Base-by-base conservation (phyloP, 2,797 vertebrate genomes). In the Discoglossus pictus region DNA sequence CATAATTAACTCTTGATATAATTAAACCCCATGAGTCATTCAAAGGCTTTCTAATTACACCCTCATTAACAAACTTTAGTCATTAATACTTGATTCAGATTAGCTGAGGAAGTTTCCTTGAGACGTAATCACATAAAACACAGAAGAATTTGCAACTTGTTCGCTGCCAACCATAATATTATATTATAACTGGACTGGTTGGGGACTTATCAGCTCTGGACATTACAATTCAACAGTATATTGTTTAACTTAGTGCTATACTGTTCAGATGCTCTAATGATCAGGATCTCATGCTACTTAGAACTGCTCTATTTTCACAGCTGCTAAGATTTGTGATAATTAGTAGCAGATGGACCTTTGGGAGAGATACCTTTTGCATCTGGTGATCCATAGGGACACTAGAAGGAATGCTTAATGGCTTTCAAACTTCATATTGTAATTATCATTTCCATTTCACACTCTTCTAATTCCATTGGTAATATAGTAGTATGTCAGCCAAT, bases 371-470 rank as follows among this genome's bases (percentile, higher is more conserved):
- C 61, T 71, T 64, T 71, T 59, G 68, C 68, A 71, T 71, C 61
- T 64, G 68, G 68, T 71, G 61, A 71, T 64, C 68, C 68, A 59
- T 39, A n/a, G 61, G 52, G 61, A 44, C 61, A 27, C 55, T 17
- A 58, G 61, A 61, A 64, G 23, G 46, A 71, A 71, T 71, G 36
- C 47, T 64, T 71, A 64, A 71, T 50, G 68, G 68, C 24, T 71
- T 71, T 71, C 25, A 64, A 71, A 50, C 61, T 53, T 64, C 53
- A 64, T 71, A 56, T 59, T 64, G 53, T 64, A 71, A 64, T 71
- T 71, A 64, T 58, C 53, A 52, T 64, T 71, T 71, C 61, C 61
- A 71, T 71, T 71, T 71, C 68, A 71, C 61, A 71, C 68, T 64
- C 46, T 36, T 36, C 25, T 71, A 64, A 71, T 71, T 64, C 68